phyloP scores from a whole-genome alignment of 2,888 invertebrate species.

The Pegoplata infirma region DNA sequence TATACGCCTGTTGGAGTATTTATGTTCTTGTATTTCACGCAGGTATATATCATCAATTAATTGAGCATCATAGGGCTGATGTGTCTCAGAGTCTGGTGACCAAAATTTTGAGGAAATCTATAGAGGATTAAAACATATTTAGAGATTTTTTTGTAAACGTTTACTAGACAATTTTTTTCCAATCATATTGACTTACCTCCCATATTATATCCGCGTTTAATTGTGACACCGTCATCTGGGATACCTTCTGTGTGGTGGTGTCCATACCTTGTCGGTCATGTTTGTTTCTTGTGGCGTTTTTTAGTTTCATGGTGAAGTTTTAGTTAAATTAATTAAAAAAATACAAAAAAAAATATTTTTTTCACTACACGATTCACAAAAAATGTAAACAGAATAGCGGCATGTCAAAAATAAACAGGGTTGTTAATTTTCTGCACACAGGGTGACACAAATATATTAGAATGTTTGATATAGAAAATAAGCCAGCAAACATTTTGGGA shows the following conservation, averaged over 20 bases:
- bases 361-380: neutral
- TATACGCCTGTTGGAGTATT: constrained; percentile 90
- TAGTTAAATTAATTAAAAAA: constrained; percentile 15
- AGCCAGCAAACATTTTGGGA: too few relatives aligned
- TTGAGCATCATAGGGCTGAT: constrained; percentile 86
- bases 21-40: constrained; percentile 90
- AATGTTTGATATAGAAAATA: neutral
- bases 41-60: constrained; percentile 93
- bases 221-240: constrained; percentile 79
- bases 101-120: constrained; percentile 95
- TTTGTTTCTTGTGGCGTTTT: constrained; percentile 40
- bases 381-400: constrained; percentile 35
- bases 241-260: constrained; percentile 38
- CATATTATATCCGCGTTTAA: constrained; percentile 94
- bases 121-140: too few relatives aligned
- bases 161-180: constrained; percentile 17
- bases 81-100: constrained; percentile 90
- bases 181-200: constrained; percentile 81
- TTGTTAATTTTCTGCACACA: neutral
- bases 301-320: constrained; percentile 51
- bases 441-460: neutral
- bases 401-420: constrained; percentile 17
- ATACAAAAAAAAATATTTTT: neutral
- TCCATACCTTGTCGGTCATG: constrained; percentile 3
- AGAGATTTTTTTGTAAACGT: constrained; percentile 48